These are phyloP conservation scores for Catharus bicknelli DNA, from an alignment of 2,113 vertebrate genomes.

Conservation along the genomic window DNA sequence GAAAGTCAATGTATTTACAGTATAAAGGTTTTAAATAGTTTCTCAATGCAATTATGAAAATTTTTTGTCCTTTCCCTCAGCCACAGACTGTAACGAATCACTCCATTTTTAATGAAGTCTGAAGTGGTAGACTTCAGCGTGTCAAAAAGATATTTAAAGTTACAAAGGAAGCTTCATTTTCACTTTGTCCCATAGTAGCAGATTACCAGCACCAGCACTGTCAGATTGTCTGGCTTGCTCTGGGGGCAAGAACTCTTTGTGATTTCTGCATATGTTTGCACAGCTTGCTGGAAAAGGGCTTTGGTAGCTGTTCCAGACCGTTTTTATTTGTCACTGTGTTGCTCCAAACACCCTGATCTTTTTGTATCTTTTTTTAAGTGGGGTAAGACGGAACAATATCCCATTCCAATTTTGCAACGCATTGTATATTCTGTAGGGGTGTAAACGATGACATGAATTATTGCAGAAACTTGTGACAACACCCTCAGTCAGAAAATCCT, in stretches of 20 bases:
- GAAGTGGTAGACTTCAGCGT: no score
- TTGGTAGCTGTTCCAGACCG: background rate
- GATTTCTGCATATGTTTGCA: background rate
- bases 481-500: background rate
- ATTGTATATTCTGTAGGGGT: background rate
- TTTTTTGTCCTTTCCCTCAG: background rate
- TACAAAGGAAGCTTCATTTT: background rate
- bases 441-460: background rate
- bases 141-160: background rate
- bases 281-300: background rate
- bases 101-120: background rate
- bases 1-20: background rate
- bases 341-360: background rate
- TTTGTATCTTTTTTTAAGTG: background rate
- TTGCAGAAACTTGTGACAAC: background rate
- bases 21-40: background rate
- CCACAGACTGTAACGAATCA: background rate
- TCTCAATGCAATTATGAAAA: background rate
- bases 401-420: background rate
- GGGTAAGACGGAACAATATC: background rate
- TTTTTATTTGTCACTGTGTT: background rate
- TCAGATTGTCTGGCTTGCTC: background rate
- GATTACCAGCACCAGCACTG: background rate
- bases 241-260: background rate
- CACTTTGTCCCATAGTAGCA: background rate